Evolutionary conservation across 2,888 invertebrate genomes (phyloP).

Genomic region (Ypsolopha sequella): DNA sequence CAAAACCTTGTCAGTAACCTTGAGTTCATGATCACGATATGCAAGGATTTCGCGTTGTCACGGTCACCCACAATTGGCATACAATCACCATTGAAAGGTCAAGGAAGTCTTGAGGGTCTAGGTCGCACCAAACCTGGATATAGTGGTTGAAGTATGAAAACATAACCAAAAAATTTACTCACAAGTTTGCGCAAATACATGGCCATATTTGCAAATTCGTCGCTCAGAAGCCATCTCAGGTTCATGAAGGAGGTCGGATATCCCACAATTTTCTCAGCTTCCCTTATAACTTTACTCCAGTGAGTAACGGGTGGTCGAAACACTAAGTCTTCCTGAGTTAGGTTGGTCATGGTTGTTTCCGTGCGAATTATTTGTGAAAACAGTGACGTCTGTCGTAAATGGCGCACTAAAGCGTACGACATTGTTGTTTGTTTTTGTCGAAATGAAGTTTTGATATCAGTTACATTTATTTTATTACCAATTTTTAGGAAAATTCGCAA

Average conservation of each 20-base stretch:
- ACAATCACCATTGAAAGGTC: too few species aligned
- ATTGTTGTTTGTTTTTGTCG: slow-evolving; percentile 17
- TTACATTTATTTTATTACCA: slow-evolving; percentile 10
- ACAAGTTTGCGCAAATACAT: slow-evolving; percentile 66
- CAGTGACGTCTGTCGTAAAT: slow-evolving; percentile 44
- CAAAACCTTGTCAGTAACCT: not conserved
- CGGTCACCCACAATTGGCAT: too few species aligned
- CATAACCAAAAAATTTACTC: slow-evolving; percentile 20
- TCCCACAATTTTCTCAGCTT: slow-evolving; percentile 65
- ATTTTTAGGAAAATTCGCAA: slow-evolving; percentile 20
- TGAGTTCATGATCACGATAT: not conserved
- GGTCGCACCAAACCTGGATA: not conserved
- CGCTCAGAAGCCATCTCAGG: slow-evolving; percentile 72
- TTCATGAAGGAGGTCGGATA: slow-evolving; percentile 73
- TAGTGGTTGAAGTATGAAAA: not conserved
- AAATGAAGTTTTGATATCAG: slow-evolving; percentile 10
- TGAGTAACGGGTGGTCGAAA: slow-evolving; percentile 54
- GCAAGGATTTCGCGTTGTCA: too few species aligned
- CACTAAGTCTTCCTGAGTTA: slow-evolving; percentile 54
- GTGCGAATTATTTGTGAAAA: slow-evolving; percentile 42
- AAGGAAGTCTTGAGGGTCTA: not conserved
- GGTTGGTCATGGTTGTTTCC: slow-evolving; percentile 51
- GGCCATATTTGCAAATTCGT: slow-evolving; percentile 73
- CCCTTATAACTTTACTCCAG: slow-evolving; percentile 58
- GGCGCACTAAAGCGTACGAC: slow-evolving; percentile 50